Percentiles rank a stretch among this genome's conserved stretches.
These are phyloP conservation scores for Aphelenchoides avenae DNA, from an alignment of 1,140 invertebrate species.

Conservation along the genomic window DNA sequence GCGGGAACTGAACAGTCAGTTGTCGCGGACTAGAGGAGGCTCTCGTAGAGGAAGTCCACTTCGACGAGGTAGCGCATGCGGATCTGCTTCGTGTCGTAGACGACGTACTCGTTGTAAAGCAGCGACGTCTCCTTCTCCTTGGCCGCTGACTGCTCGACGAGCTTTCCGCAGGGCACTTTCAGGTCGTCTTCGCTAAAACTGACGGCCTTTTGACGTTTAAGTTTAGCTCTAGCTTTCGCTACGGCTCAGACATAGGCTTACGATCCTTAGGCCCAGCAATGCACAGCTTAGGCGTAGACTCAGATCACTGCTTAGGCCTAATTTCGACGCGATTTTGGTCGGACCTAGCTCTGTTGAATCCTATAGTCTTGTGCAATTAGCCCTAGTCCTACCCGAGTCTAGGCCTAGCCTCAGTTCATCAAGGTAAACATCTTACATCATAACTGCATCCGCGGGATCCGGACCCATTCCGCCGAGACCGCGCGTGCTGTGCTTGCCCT, in stretches of 20 bases:
- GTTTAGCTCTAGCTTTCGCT: neutral
- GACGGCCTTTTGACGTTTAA: neutral
- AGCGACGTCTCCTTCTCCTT: constrained; percentile 58
- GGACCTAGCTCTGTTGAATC: no score
- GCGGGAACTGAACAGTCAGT: no score
- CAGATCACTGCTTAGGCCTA: no score
- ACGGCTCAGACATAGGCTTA: no score
- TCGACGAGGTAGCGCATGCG: constrained; percentile 65
- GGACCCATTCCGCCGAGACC: constrained; percentile 18
- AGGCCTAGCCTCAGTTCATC: no score
- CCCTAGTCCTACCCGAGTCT: no score
- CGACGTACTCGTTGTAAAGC: constrained; percentile 25
- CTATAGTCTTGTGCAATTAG: no score
- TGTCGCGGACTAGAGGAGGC: no score
- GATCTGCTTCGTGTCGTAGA: constrained; percentile 74
- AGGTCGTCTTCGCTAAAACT: constrained; percentile 62
- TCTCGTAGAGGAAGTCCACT: constrained; percentile 64
- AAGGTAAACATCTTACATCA: constrained; percentile 18
- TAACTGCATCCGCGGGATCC: constrained; percentile 9
- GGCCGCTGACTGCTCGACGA: constrained; percentile 60
- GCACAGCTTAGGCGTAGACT: no score
- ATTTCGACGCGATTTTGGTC: no score
- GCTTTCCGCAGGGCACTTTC: constrained; percentile 73
- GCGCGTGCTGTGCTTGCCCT: constrained; percentile 19
- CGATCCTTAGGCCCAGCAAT: no score